phyloP scores from a whole-genome alignment of 2,113 vertebrate genomes.

The Vidua macroura region DNA sequence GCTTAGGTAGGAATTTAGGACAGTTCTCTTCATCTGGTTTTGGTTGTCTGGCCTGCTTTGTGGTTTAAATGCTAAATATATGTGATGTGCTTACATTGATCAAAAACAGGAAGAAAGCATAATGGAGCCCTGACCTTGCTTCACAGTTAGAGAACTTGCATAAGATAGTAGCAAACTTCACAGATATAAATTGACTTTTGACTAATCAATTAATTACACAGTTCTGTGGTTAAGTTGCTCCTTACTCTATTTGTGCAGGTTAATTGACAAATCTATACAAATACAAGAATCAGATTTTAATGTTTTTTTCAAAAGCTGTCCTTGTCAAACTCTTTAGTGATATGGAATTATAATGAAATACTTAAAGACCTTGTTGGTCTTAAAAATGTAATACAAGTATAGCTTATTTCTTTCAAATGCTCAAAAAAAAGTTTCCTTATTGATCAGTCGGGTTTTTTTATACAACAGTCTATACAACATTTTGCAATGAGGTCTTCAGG shows the following conservation, averaged over 20 bases:
- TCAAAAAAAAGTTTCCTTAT: neutral
- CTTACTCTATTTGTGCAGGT: slow-evolving; percentile 28
- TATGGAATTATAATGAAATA: neutral
- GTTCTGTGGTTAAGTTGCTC: neutral
- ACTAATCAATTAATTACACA: slow-evolving; percentile 21
- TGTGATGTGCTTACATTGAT: neutral
- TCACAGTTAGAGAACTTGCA: neutral
- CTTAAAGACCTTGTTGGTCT: neutral
- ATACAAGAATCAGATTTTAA: neutral
- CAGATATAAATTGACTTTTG: neutral
- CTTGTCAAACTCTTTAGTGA: neutral
- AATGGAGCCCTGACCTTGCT: neutral
- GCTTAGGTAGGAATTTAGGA: neutral
- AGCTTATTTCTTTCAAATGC: neutral
- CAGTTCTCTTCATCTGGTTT: neutral
- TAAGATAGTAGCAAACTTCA: neutral
- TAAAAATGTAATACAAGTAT: neutral
- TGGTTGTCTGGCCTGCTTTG: neutral
- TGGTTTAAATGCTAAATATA: neutral
- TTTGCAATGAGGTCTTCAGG: neutral
- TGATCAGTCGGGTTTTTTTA: neutral
- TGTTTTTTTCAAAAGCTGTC: neutral
- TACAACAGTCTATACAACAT: neutral
- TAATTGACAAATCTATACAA: slow-evolving; percentile 36
- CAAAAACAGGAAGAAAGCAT: neutral